A percentile compares a stretch with the other conserved stretches of the same genome.
Conservation (phyloP, 2,797 vertebrate species). For the Pseudotriccus pelzelni region DNA sequence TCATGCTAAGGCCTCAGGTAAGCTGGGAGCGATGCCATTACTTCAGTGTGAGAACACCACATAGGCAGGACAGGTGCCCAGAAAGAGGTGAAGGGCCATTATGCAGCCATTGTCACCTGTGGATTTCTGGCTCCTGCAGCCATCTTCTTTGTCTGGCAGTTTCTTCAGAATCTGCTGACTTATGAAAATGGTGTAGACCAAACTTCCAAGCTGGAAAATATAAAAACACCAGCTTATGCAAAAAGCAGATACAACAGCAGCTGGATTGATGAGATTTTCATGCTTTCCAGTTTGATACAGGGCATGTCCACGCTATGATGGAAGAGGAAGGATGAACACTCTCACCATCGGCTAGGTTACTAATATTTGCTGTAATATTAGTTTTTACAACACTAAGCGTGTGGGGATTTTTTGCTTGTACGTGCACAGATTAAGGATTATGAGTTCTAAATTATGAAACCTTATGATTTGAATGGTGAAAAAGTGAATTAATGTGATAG, state of each 20-base stretch:
- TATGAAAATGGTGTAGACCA: not conserved
- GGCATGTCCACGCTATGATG: fast-evolving
- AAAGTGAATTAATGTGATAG: not conserved
- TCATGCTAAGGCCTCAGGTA: not conserved
- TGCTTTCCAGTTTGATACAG: not conserved
- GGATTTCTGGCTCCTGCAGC: not conserved
- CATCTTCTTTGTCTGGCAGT: not conserved
- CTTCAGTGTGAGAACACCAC: not conserved
- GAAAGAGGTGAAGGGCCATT: not conserved
- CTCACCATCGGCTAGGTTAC: fast-evolving
- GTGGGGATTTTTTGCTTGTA: not conserved
- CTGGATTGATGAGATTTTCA: not conserved
- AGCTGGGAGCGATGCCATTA: not conserved
- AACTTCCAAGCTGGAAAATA: not conserved
- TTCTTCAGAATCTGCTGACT: not conserved
- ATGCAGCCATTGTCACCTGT: not conserved
- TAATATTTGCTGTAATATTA: not conserved
- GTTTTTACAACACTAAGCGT: not conserved
- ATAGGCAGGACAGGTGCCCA: not conserved
- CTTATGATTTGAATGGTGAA: not conserved
- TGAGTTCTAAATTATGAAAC: not conserved
- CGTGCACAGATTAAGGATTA: not conserved
- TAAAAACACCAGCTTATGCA: not conserved
- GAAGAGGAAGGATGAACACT: not conserved
- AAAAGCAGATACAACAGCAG: not conserved